Evolutionary conservation across 2,113 vertebrate genomes (phyloP), one percentile per base, ranked within the genome.

Genomic region (Trachemys scripta): DNA sequence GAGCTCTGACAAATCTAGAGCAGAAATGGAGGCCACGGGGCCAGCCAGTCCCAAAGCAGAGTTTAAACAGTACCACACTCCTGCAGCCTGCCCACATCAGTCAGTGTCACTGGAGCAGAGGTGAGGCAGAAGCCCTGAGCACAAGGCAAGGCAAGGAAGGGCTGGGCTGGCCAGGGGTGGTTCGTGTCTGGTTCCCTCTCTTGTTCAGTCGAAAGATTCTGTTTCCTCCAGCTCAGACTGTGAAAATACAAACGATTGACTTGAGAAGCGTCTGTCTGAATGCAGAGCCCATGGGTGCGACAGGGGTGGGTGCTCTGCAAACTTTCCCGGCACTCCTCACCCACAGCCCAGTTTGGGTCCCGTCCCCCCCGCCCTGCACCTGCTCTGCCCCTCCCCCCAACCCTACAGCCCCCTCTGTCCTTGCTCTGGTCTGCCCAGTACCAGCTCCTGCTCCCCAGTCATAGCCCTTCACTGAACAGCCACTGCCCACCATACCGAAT

Each of bases 231-330:
- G 11, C 8, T 14, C 4, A 2, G 80, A 92, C 56, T 95, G 57
- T 13, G 92, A 80, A 95, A 97, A 97, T 96, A 95, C 85, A 97
- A 27, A 10, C 35, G 42, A 4, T 88, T 62, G 94, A 82, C 65
- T 50, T 25, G 0, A 1, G 72, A n/a, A 0, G 0, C 24, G 65
- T 88, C 53, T 19, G n/a, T 16, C 59, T 88, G 85, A 89, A 20
- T 95, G 65, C 35, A 11, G 59, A 62, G 62, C 53, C 38, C 5
- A 7, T 2, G 20, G 10, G 56, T 4, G 45, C 8, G 20, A 7
- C 57, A 25, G 62, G 31, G 31, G 31, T 8, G 29, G 31, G 14
- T 35, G 62, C 62, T 17, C 62, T 17, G 31, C 31, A 17, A 35
- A 14, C 62, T 65, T 65, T 65, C 59, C 59, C 31, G 17, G 12